phyloP scores from a whole-genome alignment of 2,888 invertebrate genomes.

The Nemoura dubitans region DNA sequence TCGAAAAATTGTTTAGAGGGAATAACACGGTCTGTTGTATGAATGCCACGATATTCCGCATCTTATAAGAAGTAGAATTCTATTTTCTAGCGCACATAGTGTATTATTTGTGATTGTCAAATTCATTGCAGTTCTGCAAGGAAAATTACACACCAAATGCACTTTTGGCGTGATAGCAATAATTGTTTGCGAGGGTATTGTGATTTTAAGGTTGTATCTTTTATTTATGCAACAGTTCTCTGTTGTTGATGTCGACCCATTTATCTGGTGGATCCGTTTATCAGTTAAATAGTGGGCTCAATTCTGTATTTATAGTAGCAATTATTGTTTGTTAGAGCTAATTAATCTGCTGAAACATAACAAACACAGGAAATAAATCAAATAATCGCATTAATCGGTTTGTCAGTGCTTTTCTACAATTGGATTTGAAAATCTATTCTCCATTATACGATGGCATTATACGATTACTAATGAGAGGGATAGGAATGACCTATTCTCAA shows the following conservation, averaged over 20 bases:
- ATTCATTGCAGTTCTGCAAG: no score
- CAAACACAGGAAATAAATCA: neutral
- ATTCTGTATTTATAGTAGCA: neutral
- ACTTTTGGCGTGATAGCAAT: neutral
- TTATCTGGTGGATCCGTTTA: neutral
- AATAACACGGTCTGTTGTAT: no score
- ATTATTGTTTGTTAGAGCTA: constrained; percentile 1
- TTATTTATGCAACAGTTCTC: neutral
- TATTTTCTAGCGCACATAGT: no score
- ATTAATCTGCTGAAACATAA: constrained; percentile 1
- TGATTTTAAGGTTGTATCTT: constrained; percentile 12
- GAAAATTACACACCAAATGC: neutral
- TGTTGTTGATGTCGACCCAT: neutral
- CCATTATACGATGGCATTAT: no score
- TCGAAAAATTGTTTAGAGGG: no score
- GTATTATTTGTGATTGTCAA: neutral
- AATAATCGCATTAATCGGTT: neutral
- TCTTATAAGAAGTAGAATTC: no score
- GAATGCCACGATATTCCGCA: no score
- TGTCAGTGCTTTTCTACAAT: neutral
- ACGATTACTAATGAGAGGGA: no score
- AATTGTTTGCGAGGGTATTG: neutral
- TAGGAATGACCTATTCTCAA: no score
- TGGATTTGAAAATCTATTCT: neutral
- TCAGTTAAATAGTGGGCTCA: neutral